phyloP scores from a whole-genome alignment of 2,797 vertebrate genomes.

The Tarsius wallacei region DNA sequence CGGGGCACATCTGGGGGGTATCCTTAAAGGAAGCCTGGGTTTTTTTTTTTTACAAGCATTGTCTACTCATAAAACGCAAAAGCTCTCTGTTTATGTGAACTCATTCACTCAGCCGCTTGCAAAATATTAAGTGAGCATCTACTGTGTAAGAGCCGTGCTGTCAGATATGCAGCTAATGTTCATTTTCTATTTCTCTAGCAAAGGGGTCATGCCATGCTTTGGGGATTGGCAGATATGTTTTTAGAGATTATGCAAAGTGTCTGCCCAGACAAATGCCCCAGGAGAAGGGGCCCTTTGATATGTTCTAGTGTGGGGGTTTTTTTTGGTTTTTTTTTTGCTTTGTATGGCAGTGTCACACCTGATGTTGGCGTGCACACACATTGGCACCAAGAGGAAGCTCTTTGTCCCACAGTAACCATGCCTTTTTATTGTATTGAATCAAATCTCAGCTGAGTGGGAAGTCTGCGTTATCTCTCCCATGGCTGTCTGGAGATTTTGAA shows the following conservation, averaged over 20 bases:
- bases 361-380: background rate
- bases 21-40: background rate
- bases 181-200: background rate
- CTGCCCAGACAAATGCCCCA: background rate
- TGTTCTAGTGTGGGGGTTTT: background rate
- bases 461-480: accelerated
- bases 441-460: background rate
- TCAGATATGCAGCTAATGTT: accelerated
- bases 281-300: background rate
- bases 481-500: background rate
- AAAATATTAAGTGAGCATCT: background rate
- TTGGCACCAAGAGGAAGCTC: conserved; percentile 52
- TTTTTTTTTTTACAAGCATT: background rate
- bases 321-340: conserved; percentile 3
- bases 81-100: background rate
- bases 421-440: conserved; percentile 64
- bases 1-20: background rate
- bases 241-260: background rate
- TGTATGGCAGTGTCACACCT: conserved; percentile 35
- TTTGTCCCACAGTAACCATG: conserved; percentile 65
- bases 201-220: background rate
- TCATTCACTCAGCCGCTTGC: background rate
- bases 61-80: background rate
- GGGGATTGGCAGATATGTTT: background rate
- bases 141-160: background rate